A percentile compares a stretch with the other conserved stretches of the same genome.
phyloP scores from a whole-genome alignment of 2,113 vertebrate species.

The Halichoeres trimaculatus region DNA sequence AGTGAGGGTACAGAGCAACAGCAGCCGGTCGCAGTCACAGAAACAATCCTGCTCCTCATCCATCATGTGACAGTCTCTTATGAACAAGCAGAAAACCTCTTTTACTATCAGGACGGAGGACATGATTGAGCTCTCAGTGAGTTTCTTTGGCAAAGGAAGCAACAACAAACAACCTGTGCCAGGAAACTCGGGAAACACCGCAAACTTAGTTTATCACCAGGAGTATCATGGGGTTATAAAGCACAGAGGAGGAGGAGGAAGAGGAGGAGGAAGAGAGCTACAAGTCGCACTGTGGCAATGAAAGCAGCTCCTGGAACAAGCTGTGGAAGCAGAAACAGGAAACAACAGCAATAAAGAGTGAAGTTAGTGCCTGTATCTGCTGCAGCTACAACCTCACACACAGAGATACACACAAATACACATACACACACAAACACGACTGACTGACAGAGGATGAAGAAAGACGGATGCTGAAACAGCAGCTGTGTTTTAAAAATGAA shows the following conservation, averaged over 20 bases:
- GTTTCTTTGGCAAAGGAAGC: not conserved
- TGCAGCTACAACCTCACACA: not conserved
- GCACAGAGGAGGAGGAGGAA: not conserved
- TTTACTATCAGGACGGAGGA: not conserved
- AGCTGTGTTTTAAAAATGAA: not conserved
- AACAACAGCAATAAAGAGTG: conserved; percentile 12
- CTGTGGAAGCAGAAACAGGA: not conserved
- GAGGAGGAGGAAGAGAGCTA: not conserved
- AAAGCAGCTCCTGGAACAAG: not conserved
- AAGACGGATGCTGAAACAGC: not conserved
- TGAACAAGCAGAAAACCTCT: not conserved
- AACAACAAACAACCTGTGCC: not conserved
- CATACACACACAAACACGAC: not conserved
- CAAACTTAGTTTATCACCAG: not conserved
- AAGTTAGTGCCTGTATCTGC: not conserved
- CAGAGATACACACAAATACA: not conserved
- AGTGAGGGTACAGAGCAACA: not conserved
- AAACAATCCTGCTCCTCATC: not conserved
- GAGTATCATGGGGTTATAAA: no score
- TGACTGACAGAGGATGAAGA: no score
- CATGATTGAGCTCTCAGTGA: not conserved
- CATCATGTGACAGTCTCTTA: not conserved
- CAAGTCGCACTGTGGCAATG: not conserved
- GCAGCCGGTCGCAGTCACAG: not conserved
- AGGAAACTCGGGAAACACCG: not conserved